A percentile compares a stretch with the other conserved stretches of the same genome.
These are phyloP conservation scores for Megaceryle torquata DNA, from an alignment of 2,113 vertebrate species.

Conservation along the genomic window DNA sequence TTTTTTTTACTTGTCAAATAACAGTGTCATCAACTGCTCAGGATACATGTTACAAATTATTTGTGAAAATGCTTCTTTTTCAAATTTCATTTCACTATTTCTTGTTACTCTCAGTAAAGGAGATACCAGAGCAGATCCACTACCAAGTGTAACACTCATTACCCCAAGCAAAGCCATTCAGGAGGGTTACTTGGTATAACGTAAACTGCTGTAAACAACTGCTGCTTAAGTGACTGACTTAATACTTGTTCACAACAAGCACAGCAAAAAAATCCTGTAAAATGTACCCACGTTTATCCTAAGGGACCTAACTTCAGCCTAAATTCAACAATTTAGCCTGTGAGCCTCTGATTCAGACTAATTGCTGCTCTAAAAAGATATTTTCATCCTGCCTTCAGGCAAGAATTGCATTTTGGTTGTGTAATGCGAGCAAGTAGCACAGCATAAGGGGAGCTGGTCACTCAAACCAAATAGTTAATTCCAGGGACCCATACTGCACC, in stretches of 20 bases:
- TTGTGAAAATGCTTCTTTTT: neutral
- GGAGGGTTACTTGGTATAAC: neutral
- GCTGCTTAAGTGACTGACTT: neutral
- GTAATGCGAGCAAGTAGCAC: neutral
- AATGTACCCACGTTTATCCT: fast-evolving
- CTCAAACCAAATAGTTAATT: neutral
- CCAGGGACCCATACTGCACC: neutral
- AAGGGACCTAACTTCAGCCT: neutral
- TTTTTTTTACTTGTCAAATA: neutral
- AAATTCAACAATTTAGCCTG: neutral
- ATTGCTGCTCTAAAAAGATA: neutral
- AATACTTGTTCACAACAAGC: neutral
- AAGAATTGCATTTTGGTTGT: neutral
- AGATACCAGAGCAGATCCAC: neutral
- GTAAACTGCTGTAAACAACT: neutral
- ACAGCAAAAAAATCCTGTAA: neutral
- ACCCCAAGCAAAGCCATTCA: neutral
- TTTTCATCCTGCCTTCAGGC: neutral
- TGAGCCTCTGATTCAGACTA: neutral
- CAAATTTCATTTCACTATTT: neutral
- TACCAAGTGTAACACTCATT: neutral
- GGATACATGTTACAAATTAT: neutral
- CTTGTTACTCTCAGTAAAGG: neutral
- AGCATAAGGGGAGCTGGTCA: fast-evolving
- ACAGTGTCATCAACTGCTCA: neutral